phyloP scores from a whole-genome alignment of 2,113 vertebrate species.

The Symphodus melops region DNA sequence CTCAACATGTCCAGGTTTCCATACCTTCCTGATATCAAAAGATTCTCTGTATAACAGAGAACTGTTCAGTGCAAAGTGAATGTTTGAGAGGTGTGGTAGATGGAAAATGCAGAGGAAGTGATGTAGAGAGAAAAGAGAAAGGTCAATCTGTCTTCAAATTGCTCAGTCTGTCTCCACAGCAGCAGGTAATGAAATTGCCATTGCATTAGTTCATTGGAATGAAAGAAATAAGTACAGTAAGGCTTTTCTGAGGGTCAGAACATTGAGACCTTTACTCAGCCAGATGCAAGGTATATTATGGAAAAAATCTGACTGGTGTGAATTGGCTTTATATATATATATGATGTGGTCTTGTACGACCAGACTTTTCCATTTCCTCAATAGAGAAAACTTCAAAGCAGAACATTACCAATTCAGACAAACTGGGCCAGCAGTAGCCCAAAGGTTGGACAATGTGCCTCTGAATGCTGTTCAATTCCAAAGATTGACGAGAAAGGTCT shows the following conservation, averaged over 20 bases:
- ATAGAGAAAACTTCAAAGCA: constrained; percentile 37
- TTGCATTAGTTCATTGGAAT: constrained; percentile 33
- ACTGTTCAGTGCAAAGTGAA: constrained; percentile 9
- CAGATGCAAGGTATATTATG: not conserved
- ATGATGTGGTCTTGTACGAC: constrained; percentile 7
- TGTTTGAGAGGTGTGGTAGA: constrained; percentile 1
- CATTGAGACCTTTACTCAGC: constrained; percentile 11
- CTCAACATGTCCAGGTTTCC: not conserved
- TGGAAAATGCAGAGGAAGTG: constrained; percentile 1
- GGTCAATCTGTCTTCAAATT: constrained; percentile 54
- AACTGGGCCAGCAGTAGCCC: constrained; percentile 40
- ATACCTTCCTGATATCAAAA: not conserved
- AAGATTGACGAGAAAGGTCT: not conserved
- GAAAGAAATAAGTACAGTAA: constrained; percentile 34
- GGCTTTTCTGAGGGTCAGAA: constrained; percentile 30
- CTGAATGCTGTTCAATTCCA: constrained; percentile 10
- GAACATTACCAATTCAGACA: constrained; percentile 47
- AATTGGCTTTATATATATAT: not conserved
- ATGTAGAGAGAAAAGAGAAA: constrained; percentile 32
- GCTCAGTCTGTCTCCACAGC: constrained; percentile 38
- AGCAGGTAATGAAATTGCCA: constrained; percentile 53
- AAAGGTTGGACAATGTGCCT: constrained; percentile 45
- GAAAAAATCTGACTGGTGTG: constrained; percentile 3
- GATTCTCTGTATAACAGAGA: constrained; percentile 12
- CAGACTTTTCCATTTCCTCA: not conserved